Conservation (phyloP, 1,140 invertebrate species). For the Panonychus citri region DNA sequence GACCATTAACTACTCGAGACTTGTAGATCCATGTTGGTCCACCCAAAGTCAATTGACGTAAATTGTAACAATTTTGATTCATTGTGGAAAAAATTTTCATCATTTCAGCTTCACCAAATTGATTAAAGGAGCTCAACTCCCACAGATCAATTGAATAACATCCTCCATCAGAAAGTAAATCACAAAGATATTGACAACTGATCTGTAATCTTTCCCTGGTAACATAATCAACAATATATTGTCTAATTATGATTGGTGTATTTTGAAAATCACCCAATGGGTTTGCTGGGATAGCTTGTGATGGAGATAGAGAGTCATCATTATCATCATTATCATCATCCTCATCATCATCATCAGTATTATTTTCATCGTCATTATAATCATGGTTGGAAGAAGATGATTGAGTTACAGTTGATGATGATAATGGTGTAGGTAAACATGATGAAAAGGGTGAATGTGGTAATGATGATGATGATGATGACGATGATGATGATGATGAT, state of each 20-base stretch:
- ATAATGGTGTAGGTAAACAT: neutral
- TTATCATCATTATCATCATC: no score
- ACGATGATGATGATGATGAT: neutral
- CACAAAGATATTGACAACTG: slow-evolving; percentile 7
- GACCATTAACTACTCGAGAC: neutral
- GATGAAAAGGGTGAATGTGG: neutral
- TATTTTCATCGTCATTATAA: no score
- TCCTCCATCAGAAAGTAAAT: slow-evolving; percentile 11
- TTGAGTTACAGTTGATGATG: neutral
- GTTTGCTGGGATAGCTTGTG: no score
- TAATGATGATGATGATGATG: no score
- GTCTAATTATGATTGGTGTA: slow-evolving; percentile 10
- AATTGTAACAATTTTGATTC: neutral
- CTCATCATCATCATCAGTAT: no score
- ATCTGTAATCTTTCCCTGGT: slow-evolving; percentile 11
- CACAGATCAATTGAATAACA: slow-evolving; percentile 13
- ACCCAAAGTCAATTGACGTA: slow-evolving; percentile 10
- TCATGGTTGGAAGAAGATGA: neutral
- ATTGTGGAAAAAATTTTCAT: slow-evolving; percentile 7
- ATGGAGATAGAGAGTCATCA: no score
- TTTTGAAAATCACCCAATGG: neutral
- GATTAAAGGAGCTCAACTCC: slow-evolving; percentile 9
- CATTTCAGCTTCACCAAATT: slow-evolving; percentile 12
- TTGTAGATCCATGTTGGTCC: slow-evolving; percentile 10
- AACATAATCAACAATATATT: slow-evolving; percentile 13